Evolutionary conservation across 2,113 vertebrate genomes (phyloP).

Genomic region (Leptodactylus fuscus): DNA sequence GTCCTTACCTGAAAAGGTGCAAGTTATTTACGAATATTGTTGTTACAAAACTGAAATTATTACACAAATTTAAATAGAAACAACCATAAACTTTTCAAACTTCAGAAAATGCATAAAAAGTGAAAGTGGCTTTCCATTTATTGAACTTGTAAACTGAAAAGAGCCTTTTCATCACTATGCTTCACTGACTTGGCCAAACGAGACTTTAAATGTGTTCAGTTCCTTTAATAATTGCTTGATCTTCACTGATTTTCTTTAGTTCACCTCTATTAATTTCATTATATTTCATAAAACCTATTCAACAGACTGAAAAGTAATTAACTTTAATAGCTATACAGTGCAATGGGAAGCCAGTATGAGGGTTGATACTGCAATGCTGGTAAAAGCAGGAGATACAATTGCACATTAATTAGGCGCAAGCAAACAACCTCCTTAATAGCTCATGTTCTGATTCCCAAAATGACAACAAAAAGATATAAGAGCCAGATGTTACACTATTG

Average conservation of each 20-base stretch:
- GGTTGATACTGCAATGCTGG: conserved; percentile 72
- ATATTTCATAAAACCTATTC: conserved; percentile 65
- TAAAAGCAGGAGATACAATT: conserved; percentile 74
- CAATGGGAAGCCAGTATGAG: conserved; percentile 75
- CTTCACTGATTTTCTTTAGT: conserved; percentile 61
- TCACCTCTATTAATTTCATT: conserved; percentile 64
- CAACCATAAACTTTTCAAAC: neutral
- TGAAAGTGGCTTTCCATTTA: conserved; percentile 32
- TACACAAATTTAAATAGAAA: neutral
- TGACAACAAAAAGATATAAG: conserved; percentile 83
- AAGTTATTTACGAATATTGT: too few species aligned
- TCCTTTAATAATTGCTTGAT: conserved; percentile 60
- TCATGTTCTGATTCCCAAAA: conserved; percentile 79
- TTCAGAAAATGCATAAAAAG: conserved; percentile 27
- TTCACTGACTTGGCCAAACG: conserved; percentile 53
- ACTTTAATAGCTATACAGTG: conserved; percentile 77
- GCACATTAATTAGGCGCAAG: conserved; percentile 84
- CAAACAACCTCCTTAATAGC: conserved; percentile 83
- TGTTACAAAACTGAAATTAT: neutral
- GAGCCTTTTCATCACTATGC: conserved; percentile 56
- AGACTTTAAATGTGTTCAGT: conserved; percentile 54
- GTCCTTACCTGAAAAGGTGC: too few species aligned
- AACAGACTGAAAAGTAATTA: conserved; percentile 76
- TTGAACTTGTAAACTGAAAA: conserved; percentile 51
- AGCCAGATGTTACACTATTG: conserved; percentile 75